Conservation (phyloP, 92 coral and sea anemone species). For the Epizoanthus stellaris region DNA sequence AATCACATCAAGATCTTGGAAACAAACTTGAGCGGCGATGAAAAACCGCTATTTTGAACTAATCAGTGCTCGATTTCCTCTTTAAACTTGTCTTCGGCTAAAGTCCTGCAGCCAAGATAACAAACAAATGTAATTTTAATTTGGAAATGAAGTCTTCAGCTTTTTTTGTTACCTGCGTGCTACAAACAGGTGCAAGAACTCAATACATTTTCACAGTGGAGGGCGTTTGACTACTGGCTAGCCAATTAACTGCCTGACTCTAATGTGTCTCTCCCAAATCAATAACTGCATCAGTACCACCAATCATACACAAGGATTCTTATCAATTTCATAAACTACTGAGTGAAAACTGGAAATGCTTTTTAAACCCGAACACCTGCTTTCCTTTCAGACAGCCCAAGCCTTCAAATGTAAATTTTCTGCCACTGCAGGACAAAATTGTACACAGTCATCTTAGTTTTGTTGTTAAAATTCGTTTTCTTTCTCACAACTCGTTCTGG, state of each 20-base stretch:
- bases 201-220: background rate
- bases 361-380: conserved; percentile 35
- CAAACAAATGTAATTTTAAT: conserved; percentile 2
- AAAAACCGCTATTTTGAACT: background rate
- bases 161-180: background rate
- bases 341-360: conserved; percentile 9
- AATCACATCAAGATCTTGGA: no score
- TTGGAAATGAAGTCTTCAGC: background rate
- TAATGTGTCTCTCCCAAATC: background rate
- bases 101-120: background rate
- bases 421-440: background rate
- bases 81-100: background rate
- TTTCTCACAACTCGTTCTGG: background rate
- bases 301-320: conserved; percentile 33
- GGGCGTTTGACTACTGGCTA: conserved; percentile 9
- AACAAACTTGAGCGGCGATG: background rate
- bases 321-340: conserved; percentile 26
- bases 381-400: background rate
- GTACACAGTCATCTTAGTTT: background rate
- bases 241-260: conserved; percentile 26
- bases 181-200: conserved; percentile 1
- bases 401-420: background rate
- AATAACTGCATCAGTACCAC: background rate
- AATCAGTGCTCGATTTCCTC: no score
- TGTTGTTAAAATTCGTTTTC: background rate